Evolutionary conservation across 2,797 vertebrate species (phyloP), one percentile per base, ranked within the genome.

Genomic region (Lepidocolaptes lacrymiger): DNA sequence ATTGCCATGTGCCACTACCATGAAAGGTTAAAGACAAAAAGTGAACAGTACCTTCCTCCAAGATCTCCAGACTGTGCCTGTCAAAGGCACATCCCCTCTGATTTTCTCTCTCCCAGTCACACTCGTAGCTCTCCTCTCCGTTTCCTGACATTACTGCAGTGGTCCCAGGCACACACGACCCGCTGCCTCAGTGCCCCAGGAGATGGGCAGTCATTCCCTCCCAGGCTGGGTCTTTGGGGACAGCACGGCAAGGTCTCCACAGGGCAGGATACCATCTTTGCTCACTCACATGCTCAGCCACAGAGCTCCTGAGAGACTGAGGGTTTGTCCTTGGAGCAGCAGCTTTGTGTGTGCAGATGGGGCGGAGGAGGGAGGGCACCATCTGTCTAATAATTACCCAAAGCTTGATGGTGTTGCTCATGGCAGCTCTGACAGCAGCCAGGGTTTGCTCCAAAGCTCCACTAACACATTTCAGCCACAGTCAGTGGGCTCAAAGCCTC

Each of bases 1-100:
- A 3, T 8, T 67, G 63, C 54, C 34, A 56, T 2, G 4, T 30
- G 52, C 24, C 88, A 71, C 27, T 20, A 80, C 20, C 48, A 49
- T 1, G 43, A 14, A 62, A 44, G 27, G 37, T 30, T 37, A 88
- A 93, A 69, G 55, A 8, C 2, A 49, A 69, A 94, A 73, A 7
- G 14, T 36, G 22, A 56, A 21, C 92, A 96, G 94, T 98, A 99
- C 98, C 98, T 98, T 98, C 98, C 85, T 98, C 98, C 97, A 98
- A 85, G 68, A 97, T 95, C 37, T 97, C 98, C 83, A 97, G 89
- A 76, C 73, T 94, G 24, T 97, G 96, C 24, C 80, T 91, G 66
- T 52, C 44, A 56, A 48, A 92, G 17, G 7, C 26, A 10, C 6
- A 0, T 28, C 37, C 12, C 21, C 84, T 88, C 67, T 86, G 81